A percentile compares a stretch with the other conserved stretches of the same genome.
phyloP scores from a whole-genome alignment of 2,113 vertebrate genomes.

The Campylomormyrus tamandua region DNA sequence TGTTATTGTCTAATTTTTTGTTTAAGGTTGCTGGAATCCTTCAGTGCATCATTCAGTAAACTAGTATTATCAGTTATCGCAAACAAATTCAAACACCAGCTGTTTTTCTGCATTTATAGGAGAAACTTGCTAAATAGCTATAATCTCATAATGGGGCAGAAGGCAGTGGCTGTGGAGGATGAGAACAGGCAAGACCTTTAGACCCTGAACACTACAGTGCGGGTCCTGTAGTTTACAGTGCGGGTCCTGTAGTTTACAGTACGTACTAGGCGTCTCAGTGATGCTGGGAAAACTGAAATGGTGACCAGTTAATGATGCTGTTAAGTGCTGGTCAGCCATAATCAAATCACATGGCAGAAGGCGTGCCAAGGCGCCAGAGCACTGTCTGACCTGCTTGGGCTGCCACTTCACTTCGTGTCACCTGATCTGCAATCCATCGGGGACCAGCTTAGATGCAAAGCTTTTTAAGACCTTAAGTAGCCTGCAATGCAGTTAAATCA shows the following conservation, averaged over 20 bases:
- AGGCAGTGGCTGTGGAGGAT: background rate
- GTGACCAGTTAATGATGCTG: background rate
- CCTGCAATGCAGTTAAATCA: constrained; percentile 56
- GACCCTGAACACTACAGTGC: background rate
- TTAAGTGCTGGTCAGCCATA: background rate
- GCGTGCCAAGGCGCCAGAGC: background rate
- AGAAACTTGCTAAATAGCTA: background rate
- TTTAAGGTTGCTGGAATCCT: background rate
- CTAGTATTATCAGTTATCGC: background rate
- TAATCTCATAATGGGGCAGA: background rate
- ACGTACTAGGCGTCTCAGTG: too few species aligned
- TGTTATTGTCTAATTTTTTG: background rate
- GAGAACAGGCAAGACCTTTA: background rate
- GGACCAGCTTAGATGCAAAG: constrained; percentile 49
- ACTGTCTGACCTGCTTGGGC: background rate
- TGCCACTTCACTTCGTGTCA: background rate
- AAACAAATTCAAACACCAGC: background rate
- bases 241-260: background rate
- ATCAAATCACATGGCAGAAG: background rate
- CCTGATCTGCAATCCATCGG: constrained; percentile 27
- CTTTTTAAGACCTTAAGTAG: constrained; percentile 49
- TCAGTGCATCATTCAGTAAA: background rate
- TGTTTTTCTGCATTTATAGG: background rate
- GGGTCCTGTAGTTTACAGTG: background rate
- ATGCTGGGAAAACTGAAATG: background rate